Percentiles rank a stretch among this genome's conserved stretches.
Conservation (phyloP, 2,113 vertebrate species). For the Columbina picui region DNA sequence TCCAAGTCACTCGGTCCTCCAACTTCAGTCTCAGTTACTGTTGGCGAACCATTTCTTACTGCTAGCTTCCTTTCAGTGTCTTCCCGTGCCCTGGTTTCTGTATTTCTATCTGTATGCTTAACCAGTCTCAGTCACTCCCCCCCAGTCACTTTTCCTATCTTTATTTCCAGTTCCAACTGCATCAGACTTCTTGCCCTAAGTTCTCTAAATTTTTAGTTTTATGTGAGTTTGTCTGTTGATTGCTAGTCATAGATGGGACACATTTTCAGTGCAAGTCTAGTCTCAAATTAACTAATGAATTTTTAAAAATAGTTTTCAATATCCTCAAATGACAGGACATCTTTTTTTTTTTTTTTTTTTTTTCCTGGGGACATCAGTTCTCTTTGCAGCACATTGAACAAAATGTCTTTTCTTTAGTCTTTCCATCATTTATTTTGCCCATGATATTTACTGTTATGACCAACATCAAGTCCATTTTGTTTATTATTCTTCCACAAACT, state of each 20-base stretch:
- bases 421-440: background rate
- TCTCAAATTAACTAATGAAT: constrained; percentile 17
- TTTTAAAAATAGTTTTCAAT: constrained; percentile 23
- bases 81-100: background rate
- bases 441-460: background rate
- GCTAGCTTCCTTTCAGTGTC: background rate
- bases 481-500: background rate
- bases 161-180: background rate
- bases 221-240: background rate
- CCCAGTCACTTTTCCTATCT: background rate
- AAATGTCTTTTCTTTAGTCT: background rate
- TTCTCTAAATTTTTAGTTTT: constrained; percentile 8
- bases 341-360: constrained; percentile 2
- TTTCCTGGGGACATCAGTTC: background rate
- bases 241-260: background rate
- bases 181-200: background rate
- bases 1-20: background rate
- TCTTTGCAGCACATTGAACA: constrained; percentile 9
- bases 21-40: background rate
- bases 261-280: background rate
- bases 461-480: background rate
- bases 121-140: background rate
- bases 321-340: background rate
- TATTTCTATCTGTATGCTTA: background rate
- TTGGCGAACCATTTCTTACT: background rate